These are phyloP conservation scores for Pelecanoides urinatrix DNA, from an alignment of 2,113 vertebrate species.

Conservation along the genomic window DNA sequence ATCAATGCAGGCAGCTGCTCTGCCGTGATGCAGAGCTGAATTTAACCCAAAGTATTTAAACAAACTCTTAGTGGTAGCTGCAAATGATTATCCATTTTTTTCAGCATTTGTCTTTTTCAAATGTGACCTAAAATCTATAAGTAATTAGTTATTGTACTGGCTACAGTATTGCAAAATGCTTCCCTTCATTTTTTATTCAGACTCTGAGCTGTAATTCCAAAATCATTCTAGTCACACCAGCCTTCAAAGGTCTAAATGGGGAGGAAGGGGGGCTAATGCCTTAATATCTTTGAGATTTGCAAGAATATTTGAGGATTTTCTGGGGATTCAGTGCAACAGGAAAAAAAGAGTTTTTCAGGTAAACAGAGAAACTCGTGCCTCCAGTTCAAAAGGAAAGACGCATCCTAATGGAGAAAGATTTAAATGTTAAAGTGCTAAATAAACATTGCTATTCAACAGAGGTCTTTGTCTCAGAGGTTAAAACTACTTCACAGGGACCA, in stretches of 20 bases:
- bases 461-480: conserved; percentile 35
- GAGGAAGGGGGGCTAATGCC: conserved; percentile 67
- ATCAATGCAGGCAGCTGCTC: background rate
- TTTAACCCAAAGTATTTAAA: conserved; percentile 27
- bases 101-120: conserved; percentile 79
- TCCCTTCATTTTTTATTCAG: conserved; percentile 77
- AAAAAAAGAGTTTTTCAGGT: conserved; percentile 59
- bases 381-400: conserved; percentile 69
- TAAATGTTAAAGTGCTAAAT: conserved; percentile 58
- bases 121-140: conserved; percentile 82
- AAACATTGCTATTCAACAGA: conserved; percentile 45
- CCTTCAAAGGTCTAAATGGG: conserved; percentile 76
- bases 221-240: conserved; percentile 78
- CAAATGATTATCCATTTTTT: conserved; percentile 69
- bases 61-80: conserved; percentile 55
- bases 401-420: conserved; percentile 59
- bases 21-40: background rate
- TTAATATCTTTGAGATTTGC: conserved; percentile 76
- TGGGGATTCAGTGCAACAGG: conserved; percentile 67
- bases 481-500: conserved; percentile 43
- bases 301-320: conserved; percentile 78
- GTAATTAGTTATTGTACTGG: conserved; percentile 76
- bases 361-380: conserved; percentile 55
- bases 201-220: conserved; percentile 54
- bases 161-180: conserved; percentile 48